Evolutionary conservation across 2,888 invertebrate species (phyloP).

Genomic region (Napeogenes sylphis): DNA sequence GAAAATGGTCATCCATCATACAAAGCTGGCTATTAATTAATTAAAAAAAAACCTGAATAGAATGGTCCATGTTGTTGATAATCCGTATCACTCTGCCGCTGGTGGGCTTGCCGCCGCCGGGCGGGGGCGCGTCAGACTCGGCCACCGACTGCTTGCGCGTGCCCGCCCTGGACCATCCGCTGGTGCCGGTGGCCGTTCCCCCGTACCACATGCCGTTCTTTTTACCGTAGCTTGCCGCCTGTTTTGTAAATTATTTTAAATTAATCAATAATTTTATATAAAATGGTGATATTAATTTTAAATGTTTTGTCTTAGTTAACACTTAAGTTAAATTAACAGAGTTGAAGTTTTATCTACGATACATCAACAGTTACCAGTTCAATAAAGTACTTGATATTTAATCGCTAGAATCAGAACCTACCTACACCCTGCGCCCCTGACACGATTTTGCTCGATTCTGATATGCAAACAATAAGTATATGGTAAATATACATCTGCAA

Average conservation of each 20-base stretch:
- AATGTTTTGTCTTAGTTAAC: too few relatives aligned
- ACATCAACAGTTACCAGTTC: too few relatives aligned
- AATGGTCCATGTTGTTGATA: slow-evolving; percentile 95
- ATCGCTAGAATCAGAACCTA: slow-evolving; percentile 25
- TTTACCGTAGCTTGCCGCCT: slow-evolving; percentile 94
- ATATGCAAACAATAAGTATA: slow-evolving; percentile 43
- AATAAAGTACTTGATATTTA: slow-evolving; percentile 11
- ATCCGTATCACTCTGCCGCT: slow-evolving; percentile 93
- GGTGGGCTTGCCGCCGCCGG: slow-evolving; percentile 82
- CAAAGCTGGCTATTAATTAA: neutral
- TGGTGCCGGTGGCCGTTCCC: slow-evolving; percentile 72
- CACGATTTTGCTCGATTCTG: slow-evolving; percentile 52
- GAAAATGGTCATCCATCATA: too few relatives aligned
- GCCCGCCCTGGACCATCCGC: slow-evolving; percentile 84
- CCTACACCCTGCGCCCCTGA: slow-evolving; percentile 48
- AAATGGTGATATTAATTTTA: too few relatives aligned
- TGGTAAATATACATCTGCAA: slow-evolving; percentile 7
- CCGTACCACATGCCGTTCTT: slow-evolving; percentile 93
- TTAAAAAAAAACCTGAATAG: slow-evolving; percentile 82
- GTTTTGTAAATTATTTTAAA: slow-evolving; percentile 24
- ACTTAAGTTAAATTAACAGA: too few relatives aligned
- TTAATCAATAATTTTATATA: neutral
- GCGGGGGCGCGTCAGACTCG: slow-evolving; percentile 87
- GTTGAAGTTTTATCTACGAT: too few relatives aligned
- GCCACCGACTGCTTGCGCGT: slow-evolving; percentile 90